A percentile compares a stretch with the other conserved stretches of the same genome.
phyloP scores from a whole-genome alignment of 2,888 invertebrate species.

The Sceliomorpha sp. region DNA sequence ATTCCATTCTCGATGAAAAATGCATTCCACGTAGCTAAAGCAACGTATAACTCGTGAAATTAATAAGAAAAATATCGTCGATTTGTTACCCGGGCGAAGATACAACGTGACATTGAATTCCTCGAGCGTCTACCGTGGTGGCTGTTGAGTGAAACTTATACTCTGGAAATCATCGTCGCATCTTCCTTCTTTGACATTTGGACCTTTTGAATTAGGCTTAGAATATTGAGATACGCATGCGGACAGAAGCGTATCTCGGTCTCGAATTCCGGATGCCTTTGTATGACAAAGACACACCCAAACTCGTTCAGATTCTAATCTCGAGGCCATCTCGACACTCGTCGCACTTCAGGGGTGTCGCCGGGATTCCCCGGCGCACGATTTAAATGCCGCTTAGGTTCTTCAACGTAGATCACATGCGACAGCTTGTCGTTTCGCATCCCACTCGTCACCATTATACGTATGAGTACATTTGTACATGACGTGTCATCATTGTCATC shows the following conservation, averaged over 20 bases:
- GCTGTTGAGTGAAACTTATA: slow-evolving; percentile 26
- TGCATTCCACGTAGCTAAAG: too few species aligned
- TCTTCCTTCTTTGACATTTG: slow-evolving; percentile 23
- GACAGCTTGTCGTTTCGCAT: slow-evolving; percentile 66
- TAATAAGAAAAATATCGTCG: too few species aligned
- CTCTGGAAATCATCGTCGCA: slow-evolving; percentile 38
- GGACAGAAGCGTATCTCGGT: slow-evolving; percentile 63
- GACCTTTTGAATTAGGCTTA: slow-evolving; percentile 28
- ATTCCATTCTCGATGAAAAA: too few species aligned
- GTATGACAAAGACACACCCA: slow-evolving; percentile 70
- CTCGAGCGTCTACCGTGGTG: too few species aligned
- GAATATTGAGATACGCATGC: slow-evolving; percentile 53
- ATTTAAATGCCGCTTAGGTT: slow-evolving; percentile 48
- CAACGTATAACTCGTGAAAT: too few species aligned
- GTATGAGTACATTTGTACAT: slow-evolving; percentile 48
- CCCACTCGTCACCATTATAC: slow-evolving; percentile 57
- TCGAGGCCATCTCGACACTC: slow-evolving; percentile 68
- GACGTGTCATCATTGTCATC: slow-evolving; percentile 38
- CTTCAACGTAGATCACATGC: slow-evolving; percentile 44
- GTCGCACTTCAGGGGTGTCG: slow-evolving; percentile 62
- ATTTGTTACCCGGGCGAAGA: too few species aligned
- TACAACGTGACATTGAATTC: too few species aligned
- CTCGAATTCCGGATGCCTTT: slow-evolving; percentile 69
- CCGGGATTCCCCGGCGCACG: slow-evolving; percentile 56
- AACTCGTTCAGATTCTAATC: slow-evolving; percentile 72